Evolutionary conservation across 2,888 invertebrate genomes (phyloP), one percentile per base, ranked within the genome.

Genomic region (Cosmia trapezina): DNA sequence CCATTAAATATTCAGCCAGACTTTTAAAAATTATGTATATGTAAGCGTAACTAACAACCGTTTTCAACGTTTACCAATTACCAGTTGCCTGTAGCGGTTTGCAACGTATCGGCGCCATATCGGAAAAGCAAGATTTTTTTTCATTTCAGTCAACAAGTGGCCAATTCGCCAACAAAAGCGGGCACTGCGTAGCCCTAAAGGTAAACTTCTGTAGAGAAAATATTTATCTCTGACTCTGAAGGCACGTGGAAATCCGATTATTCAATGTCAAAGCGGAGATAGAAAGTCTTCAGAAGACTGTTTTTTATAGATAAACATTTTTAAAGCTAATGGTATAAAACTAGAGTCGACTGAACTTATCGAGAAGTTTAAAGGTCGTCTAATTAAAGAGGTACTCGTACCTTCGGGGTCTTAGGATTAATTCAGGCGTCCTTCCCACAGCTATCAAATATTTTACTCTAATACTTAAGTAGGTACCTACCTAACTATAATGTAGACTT

Each of bases 221-320:
- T 56, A 51, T 57, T 62, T 73, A 62, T 54, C 28, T 8, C 62
- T 17, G 22, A 56, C 57, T 71, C 8, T 49, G n/a, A 62, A 45
- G n/a, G 57, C 81, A 80, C 81, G 81, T 80, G 60, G 22, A 51
- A 69, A 65, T 80, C 54, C 62, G 51, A 80, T 80, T 62, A 54
- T 65, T 80, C 81, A 80, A 76, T 62, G 76, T 69, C 68, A 72
- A 66, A 37, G 33, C 59, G 41, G 22, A 71, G 49, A 28, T 76
- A 66, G 62, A 76, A 59, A 68, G 19, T 28, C 62, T 59, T 53
- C 37, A 62, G 14, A 12, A 60, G 63, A 53, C 65, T 65, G 65
- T 68, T 65, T 65, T 70, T 64, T 64, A 70, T 68, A 59, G 77
- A n/a, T 54, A 28, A 59, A 68, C 76, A 68, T 72, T 68, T 80